These are phyloP conservation scores for Apodemus agrarius DNA, from an alignment of 2,797 vertebrate species.

Conservation along the genomic window DNA sequence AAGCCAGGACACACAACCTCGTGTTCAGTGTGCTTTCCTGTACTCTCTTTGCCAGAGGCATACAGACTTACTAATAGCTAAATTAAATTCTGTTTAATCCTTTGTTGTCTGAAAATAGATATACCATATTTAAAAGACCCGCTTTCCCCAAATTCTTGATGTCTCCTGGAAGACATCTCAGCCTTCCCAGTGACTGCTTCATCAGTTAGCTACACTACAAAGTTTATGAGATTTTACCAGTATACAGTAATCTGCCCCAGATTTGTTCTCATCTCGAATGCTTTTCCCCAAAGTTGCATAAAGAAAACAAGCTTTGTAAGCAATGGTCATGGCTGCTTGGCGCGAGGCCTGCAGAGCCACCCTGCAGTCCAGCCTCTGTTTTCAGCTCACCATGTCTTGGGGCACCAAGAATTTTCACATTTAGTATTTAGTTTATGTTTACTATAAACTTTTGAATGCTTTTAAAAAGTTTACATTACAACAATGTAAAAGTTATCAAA, in stretches of 20 bases:
- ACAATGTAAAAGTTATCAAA: constrained; percentile 21
- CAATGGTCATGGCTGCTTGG: neutral
- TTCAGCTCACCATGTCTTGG: neutral
- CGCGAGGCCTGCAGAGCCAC: neutral
- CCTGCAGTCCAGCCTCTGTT: neutral
- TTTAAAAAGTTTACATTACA: constrained; percentile 7
- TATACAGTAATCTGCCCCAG: neutral
- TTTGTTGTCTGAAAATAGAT: constrained; percentile 44
- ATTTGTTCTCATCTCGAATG: neutral
- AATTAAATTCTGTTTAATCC: neutral
- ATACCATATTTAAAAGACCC: neutral
- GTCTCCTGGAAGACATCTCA: neutral
- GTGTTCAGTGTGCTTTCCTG: neutral
- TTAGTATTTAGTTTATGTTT: constrained; percentile 24
- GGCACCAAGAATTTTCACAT: no score
- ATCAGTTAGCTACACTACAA: neutral
- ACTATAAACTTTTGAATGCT: neutral
- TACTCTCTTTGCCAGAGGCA: neutral
- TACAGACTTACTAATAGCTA: neutral
- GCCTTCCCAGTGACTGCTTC: neutral
- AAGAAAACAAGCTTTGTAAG: constrained; percentile 14
- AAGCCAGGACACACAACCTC: constrained; percentile 21
- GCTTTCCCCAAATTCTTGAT: neutral
- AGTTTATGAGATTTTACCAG: neutral
- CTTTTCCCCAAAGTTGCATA: constrained; percentile 32